Evolutionary conservation across 2,797 vertebrate species (phyloP).

Genomic region (Aotus griseimembra): DNA sequence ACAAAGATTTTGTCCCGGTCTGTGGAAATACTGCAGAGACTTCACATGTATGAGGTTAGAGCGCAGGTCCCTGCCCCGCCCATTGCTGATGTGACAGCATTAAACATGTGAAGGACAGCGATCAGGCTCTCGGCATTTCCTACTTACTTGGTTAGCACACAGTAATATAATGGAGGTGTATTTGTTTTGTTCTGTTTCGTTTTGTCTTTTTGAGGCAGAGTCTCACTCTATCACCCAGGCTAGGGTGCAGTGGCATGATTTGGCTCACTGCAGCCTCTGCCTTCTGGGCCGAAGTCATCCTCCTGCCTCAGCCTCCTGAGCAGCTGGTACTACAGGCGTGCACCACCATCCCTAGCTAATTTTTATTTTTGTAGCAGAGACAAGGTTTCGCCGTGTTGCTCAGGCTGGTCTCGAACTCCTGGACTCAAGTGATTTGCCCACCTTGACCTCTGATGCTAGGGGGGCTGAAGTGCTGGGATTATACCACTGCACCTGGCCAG

Average conservation of each 20-base stretch:
- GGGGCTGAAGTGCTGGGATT: background rate
- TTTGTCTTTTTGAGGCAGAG: background rate
- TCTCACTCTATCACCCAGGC: background rate
- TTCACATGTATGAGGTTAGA: constrained; percentile 92
- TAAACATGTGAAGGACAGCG: too few relatives aligned
- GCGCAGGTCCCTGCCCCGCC: fast-evolving
- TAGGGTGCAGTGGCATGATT: background rate
- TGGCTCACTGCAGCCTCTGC: background rate
- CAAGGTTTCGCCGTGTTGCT: background rate
- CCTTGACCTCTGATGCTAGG: background rate
- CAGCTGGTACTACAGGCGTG: background rate
- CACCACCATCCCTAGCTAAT: background rate
- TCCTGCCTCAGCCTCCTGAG: background rate
- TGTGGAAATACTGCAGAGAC: constrained; percentile 95
- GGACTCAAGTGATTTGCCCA: background rate
- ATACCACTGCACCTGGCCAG: background rate
- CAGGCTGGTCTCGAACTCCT: background rate
- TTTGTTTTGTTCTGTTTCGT: too few relatives aligned
- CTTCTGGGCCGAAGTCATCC: background rate
- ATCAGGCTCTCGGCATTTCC: background rate
- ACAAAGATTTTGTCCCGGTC: constrained; percentile 92
- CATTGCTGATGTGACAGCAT: fast-evolving
- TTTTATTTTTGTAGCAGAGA: background rate
- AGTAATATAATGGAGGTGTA: too few relatives aligned
- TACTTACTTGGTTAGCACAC: fast-evolving